Conservation (phyloP, 2,113 vertebrate species). For the Toxotes jaculatrix region DNA sequence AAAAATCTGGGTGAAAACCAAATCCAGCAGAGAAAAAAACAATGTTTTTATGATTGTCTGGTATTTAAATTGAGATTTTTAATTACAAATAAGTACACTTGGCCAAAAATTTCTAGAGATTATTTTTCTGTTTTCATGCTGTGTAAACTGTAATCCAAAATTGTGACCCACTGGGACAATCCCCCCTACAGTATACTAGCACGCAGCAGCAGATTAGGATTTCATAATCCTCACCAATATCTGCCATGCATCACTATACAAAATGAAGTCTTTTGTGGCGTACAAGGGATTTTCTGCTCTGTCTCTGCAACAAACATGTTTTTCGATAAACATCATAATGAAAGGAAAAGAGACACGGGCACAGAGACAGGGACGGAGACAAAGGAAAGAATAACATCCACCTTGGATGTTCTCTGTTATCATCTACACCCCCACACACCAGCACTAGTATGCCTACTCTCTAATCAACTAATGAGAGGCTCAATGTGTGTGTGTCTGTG, state of each 20-base stretch:
- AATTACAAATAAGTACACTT: constrained; percentile 42
- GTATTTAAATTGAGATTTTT: constrained; percentile 25
- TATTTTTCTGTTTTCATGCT: constrained; percentile 18
- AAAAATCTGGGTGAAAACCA: neutral
- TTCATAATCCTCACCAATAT: constrained; percentile 66
- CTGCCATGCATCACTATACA: constrained; percentile 58
- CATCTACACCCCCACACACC: constrained; percentile 6
- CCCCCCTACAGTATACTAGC: constrained; percentile 9
- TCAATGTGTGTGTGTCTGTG: constrained; percentile 36
- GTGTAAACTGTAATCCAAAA: constrained; percentile 35
- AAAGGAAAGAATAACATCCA: constrained; percentile 3
- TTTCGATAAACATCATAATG: neutral
- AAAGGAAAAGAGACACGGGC: constrained; percentile 11
- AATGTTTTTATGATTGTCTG: neutral
- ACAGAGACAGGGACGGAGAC: neutral
- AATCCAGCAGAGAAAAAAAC: neutral
- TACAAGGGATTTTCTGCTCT: constrained; percentile 4
- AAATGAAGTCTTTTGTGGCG: constrained; percentile 32
- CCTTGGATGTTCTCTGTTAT: constrained; percentile 3
- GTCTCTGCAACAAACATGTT: constrained; percentile 27
- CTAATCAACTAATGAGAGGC: constrained; percentile 63
- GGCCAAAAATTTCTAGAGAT: constrained; percentile 3
- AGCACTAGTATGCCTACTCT: constrained; percentile 6
- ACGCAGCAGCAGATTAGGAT: constrained; percentile 62
- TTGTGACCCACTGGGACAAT: constrained; percentile 39